Conservation (phyloP, 2,888 invertebrate species). For the Drosophila atripex region DNA sequence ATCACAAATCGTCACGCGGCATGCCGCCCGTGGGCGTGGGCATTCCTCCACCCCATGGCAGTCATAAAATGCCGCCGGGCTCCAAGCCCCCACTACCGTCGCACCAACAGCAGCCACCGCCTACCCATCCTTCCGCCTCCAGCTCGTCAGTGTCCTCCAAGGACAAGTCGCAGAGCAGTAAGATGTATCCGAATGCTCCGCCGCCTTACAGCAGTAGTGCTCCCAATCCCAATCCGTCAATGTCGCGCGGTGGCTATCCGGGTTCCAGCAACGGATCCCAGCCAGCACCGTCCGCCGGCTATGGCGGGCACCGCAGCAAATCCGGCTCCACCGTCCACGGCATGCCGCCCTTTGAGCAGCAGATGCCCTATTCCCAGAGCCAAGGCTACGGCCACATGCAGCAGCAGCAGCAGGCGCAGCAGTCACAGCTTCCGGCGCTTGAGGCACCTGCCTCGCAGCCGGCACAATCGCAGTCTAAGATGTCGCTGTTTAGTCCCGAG, state of each 20-base stretch:
- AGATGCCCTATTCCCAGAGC: slow-evolving; percentile 65
- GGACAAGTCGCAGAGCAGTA: slow-evolving; percentile 63
- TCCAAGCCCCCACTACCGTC: slow-evolving; percentile 62
- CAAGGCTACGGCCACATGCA: slow-evolving; percentile 67
- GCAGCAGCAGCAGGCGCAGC: slow-evolving; percentile 50
- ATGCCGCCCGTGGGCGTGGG: slow-evolving; percentile 63
- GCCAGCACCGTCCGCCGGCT: slow-evolving; percentile 46
- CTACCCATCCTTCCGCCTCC: slow-evolving; percentile 52
- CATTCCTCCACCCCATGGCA: slow-evolving; percentile 55
- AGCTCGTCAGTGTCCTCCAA: slow-evolving; percentile 58
- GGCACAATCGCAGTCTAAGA: slow-evolving; percentile 46
- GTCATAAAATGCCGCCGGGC: slow-evolving; percentile 71
- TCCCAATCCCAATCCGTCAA: slow-evolving; percentile 42
- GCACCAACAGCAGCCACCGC: slow-evolving; percentile 42
- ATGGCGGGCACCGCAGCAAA: slow-evolving; percentile 67
- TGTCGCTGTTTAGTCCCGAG: slow-evolving; percentile 83
- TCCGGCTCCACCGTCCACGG: slow-evolving; percentile 75
- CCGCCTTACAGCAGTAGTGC: slow-evolving; percentile 54
- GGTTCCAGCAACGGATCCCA: slow-evolving; percentile 55
- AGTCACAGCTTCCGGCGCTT: slow-evolving; percentile 42
- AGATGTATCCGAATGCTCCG: slow-evolving; percentile 69
- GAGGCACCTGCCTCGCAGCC: slow-evolving; percentile 39
- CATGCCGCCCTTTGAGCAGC: slow-evolving; percentile 67
- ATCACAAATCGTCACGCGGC: slow-evolving; percentile 80
- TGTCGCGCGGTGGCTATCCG: slow-evolving; percentile 61